phyloP scores from a whole-genome alignment of 2,113 vertebrate genomes.

The Varanus komodoensis region DNA sequence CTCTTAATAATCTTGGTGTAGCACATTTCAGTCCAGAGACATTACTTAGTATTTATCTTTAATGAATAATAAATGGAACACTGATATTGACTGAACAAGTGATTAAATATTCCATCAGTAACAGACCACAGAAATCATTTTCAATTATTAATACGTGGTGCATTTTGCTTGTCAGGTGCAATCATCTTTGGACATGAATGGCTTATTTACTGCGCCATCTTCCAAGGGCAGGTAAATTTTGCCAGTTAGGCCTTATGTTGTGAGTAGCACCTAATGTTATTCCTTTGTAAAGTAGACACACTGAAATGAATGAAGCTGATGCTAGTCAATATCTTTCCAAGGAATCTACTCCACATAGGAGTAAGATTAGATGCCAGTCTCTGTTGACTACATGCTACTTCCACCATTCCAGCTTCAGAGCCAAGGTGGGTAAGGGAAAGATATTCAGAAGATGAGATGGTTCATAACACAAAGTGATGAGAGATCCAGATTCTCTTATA shows the following conservation, averaged over 20 bases:
- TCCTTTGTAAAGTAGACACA: too few species aligned
- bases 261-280: background rate
- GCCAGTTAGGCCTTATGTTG: constrained; percentile 42
- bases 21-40: constrained; percentile 74
- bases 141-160: constrained; percentile 82
- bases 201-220: constrained; percentile 69
- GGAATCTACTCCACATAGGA: too few species aligned
- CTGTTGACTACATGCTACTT: background rate
- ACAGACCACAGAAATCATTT: constrained; percentile 78
- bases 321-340: too few species aligned
- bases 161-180: constrained; percentile 75
- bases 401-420: background rate
- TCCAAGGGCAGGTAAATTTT: constrained; percentile 57
- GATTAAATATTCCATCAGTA: constrained; percentile 85
- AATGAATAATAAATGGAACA: constrained; percentile 85
- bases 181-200: constrained; percentile 70
- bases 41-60: constrained; percentile 82
- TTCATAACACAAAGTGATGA: background rate
- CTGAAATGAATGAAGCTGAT: too few species aligned
- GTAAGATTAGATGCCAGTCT: too few species aligned
- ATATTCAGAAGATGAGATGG: background rate
- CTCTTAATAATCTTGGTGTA: constrained; percentile 75
- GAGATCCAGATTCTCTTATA: background rate
- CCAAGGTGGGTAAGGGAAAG: constrained; percentile 1
- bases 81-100: constrained; percentile 80